Base-by-base conservation (phyloP, 2,113 vertebrate genomes). In the Poeciliopsis occidentalis region DNA sequence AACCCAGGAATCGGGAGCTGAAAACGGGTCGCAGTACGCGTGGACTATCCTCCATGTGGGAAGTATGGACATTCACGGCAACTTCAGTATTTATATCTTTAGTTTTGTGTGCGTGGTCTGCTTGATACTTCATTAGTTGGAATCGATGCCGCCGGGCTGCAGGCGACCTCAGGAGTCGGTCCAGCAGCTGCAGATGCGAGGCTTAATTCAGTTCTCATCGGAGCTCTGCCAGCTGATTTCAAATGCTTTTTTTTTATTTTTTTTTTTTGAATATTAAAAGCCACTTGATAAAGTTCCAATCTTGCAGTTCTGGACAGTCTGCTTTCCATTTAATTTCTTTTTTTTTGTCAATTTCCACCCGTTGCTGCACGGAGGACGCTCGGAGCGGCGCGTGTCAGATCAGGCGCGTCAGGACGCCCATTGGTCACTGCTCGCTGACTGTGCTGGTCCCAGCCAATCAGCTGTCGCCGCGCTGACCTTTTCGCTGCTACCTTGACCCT, bases 341-440 rank as follows among this genome's bases (percentile, higher is more conserved):
- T 47, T 29, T 31, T 31, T 31, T 31, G 30, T 78, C 75, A 11
- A 10, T 34, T 37, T 37, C 11, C 34, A 78, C 76, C 87, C 73
- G 78, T 79, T 90, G 84, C n/a, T 85, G 78, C 73, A 7, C 64
- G 57, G 71, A 81, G 66, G 71, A 68, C 11, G 85, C 90, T 89
- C 73, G 61, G 81, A 93, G 87, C 79, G 13, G 65, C 79, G 83
- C 81, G 74, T 92, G 92, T 93, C 92, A 92, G 89, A 91, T 92
- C 92, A 92, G 92, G 92, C 93, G 92, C 79, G 80, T 94, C 92
- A 93, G 87, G 84, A 87, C 85, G 80, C 84, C 90, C 87, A 90
- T 86, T 90, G 92, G 91, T 88, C 84, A 88, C 79, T 32, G 39
- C 85, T 79, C 79, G 85, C 84, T 83, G 81, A 90, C 85, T 68